These are phyloP conservation scores for Araneus ventricosus DNA, from an alignment of 1,140 invertebrate genomes.

Conservation along the genomic window DNA sequence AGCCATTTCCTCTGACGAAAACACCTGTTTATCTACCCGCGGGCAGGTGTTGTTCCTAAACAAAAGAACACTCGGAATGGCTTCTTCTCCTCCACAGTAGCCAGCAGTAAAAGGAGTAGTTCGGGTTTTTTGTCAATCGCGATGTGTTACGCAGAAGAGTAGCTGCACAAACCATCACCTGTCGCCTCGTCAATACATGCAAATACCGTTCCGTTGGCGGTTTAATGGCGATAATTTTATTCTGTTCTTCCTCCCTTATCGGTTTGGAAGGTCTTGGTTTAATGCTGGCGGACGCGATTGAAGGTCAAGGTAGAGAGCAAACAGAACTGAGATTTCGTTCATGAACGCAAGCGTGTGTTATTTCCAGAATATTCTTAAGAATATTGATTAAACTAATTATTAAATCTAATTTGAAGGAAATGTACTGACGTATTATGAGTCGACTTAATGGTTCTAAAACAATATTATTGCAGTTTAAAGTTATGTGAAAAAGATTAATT, in stretches of 20 bases:
- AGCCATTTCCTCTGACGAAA: not conserved
- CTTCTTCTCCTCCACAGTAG: not conserved
- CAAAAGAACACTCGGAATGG: not conserved
- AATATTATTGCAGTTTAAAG: too few species aligned
- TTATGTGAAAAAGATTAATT: too few species aligned
- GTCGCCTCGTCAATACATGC: not conserved
- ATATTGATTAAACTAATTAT: too few species aligned
- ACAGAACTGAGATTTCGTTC: not conserved
- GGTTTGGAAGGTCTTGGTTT: not conserved
- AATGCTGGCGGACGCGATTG: not conserved
- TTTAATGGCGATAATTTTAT: not conserved
- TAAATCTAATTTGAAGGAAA: too few species aligned
- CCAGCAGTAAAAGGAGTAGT: not conserved
- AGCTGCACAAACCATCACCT: not conserved
- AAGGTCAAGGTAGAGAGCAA: not conserved
- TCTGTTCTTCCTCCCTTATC: not conserved
- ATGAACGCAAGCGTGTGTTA: too few species aligned
- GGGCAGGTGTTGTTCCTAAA: not conserved
- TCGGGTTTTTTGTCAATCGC: not conserved
- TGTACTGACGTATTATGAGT: too few species aligned
- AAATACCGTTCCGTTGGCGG: not conserved
- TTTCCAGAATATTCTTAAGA: too few species aligned
- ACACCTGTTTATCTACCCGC: conserved; percentile 9
- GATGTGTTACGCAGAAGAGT: not conserved
- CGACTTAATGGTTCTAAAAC: too few species aligned